A percentile compares a stretch with the other conserved stretches of the same genome.
phyloP scores from a whole-genome alignment of 2,888 invertebrate species.

The Notodonta dromedarius region DNA sequence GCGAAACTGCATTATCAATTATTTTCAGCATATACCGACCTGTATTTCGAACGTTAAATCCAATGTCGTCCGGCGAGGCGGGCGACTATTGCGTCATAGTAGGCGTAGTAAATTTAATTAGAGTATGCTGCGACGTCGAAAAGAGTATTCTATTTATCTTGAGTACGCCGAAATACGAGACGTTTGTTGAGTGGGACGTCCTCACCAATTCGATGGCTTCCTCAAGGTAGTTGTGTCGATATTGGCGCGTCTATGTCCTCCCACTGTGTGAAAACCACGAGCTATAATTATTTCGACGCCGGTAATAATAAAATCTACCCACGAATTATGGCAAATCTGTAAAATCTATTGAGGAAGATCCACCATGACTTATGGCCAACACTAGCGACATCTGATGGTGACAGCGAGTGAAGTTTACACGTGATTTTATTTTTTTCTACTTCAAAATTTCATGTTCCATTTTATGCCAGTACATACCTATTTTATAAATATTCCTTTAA shows the following conservation, averaged over 20 bases:
- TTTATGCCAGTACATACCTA: constrained; percentile 55
- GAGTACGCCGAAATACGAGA: constrained; percentile 74
- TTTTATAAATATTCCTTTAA: neutral
- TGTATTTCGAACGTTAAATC: constrained; percentile 58
- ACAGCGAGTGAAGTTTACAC: constrained; percentile 62
- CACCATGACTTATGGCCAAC: constrained; percentile 79
- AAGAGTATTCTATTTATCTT: constrained; percentile 65
- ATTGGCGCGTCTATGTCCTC: constrained; percentile 62
- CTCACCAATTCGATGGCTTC: constrained; percentile 57
- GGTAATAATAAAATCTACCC: constrained; percentile 77
- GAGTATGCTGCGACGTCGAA: constrained; percentile 63
- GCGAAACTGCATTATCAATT: constrained; percentile 28
- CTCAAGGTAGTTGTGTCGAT: constrained; percentile 52
- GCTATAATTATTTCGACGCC: constrained; percentile 70
- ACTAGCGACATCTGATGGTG: constrained; percentile 79
- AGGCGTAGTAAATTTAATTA: constrained; percentile 64
- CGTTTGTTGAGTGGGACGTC: constrained; percentile 66
- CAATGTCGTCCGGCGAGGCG: constrained; percentile 52
- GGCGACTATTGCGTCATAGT: constrained; percentile 74
- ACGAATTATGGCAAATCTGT: constrained; percentile 75
- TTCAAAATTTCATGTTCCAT: constrained; percentile 67
- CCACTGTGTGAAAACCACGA: constrained; percentile 64
- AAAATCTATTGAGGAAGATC: constrained; percentile 77
- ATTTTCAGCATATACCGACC: constrained; percentile 57
- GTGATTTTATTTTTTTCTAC: constrained; percentile 72